Evolutionary conservation across 37 sponge, comb jelly and placozoan species (phyloP), one percentile per base, ranked within the genome.

Genomic region (Spongilla lacustris): DNA sequence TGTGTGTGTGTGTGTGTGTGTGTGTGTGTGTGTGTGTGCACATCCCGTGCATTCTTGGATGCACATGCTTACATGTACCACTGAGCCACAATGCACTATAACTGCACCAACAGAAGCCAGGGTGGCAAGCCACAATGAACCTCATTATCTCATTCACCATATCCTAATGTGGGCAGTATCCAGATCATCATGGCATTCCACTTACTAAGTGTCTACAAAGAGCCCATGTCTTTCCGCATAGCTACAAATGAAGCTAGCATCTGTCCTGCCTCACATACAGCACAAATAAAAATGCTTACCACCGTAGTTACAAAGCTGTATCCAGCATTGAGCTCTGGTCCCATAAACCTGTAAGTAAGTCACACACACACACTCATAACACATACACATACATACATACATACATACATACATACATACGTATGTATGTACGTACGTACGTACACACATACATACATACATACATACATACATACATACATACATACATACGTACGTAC

Each of bases 271-370:
- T 27, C 81, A 80, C 13, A 34, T 29, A 68, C 28, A 14, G 8
- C 19, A 58, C 58, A 58, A 58, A 58, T 17, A 8, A 58, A 58
- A 14, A 58, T 14, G 78, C 95, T 86, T 83, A 94, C 95, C 73
- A 89, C 77, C 38, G 89, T 70, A 66, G 85, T 75, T 17, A 88
- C 91, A 71, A 89, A 89, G 83, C 95, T 94, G 89, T 91, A 78
- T n/a, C 95, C 95, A 83, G 90, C 92, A 84, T 89, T 86, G 49
- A 95, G 66, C 73, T 82, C 86, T 23, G 93, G 91, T 68, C 96
- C 87, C 34, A 81, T 28, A 30, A 71, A 72, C 80, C 92, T 95
- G 77, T 11, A 84, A 21, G 71, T 3, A 32, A 28, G n/a, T 50
- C 11, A 27, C 2, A n/a, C 25, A 76, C 26, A 26, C 58, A 71